Conservation (phyloP, 2,888 invertebrate species). For the Chrysolina americana region DNA sequence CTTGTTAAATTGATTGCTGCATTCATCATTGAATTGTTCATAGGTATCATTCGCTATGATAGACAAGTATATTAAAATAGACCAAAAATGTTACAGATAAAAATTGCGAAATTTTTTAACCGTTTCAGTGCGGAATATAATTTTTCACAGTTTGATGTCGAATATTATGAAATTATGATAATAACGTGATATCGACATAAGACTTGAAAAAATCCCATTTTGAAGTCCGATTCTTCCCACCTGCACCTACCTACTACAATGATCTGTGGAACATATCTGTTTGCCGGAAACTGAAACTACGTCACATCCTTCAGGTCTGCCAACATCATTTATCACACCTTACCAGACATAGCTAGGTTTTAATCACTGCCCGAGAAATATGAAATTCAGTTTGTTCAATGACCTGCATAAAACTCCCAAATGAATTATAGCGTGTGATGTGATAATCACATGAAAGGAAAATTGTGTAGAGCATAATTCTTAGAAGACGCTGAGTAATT, state of each 20-base stretch:
- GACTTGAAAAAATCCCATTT: too few relatives aligned
- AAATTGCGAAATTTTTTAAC: too few relatives aligned
- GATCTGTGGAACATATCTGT: constrained; percentile 28
- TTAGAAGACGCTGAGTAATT: constrained; percentile 6
- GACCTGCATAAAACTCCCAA: constrained; percentile 17
- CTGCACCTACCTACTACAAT: background rate
- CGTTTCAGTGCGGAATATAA: too few relatives aligned
- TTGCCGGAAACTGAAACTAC: constrained; percentile 57
- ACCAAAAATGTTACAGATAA: too few relatives aligned
- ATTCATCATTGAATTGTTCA: too few relatives aligned
- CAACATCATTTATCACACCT: constrained; percentile 61
- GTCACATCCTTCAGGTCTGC: constrained; percentile 61
- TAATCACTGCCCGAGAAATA: constrained; percentile 54
- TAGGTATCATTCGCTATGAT: too few relatives aligned
- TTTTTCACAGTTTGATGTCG: too few relatives aligned
- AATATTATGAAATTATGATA: too few relatives aligned
- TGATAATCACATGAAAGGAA: constrained; percentile 35
- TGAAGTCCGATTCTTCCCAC: background rate
- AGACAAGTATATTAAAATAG: too few relatives aligned
- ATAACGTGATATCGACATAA: too few relatives aligned
- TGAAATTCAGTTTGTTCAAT: constrained; percentile 52
- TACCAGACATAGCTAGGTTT: constrained; percentile 50
- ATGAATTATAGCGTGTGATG: constrained; percentile 49
- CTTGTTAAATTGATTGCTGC: too few relatives aligned
- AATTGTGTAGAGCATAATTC: constrained; percentile 34